phyloP scores from a whole-genome alignment of 2,113 vertebrate genomes.

The Nesoenas mayeri region DNA sequence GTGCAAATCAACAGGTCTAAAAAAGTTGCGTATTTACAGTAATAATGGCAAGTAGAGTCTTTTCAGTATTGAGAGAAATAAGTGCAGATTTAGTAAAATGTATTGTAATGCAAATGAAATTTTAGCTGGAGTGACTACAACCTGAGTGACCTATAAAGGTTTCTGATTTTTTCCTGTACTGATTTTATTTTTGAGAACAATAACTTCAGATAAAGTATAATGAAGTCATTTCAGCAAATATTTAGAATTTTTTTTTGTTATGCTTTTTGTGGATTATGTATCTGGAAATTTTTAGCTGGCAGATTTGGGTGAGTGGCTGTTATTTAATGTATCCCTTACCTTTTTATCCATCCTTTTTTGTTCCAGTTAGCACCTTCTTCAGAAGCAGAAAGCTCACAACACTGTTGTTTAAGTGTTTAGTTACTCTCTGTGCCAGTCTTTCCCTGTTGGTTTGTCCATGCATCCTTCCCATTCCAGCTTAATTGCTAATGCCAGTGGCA shows the following conservation, averaged over 20 bases:
- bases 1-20: not conserved
- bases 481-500: constrained; percentile 56
- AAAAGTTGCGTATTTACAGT: not conserved
- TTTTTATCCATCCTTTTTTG: not conserved
- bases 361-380: not conserved
- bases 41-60: not conserved
- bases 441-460: constrained; percentile 21
- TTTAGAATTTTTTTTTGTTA: not conserved
- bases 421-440: constrained; percentile 34
- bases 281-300: not conserved
- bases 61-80: not conserved
- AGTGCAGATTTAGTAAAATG: not conserved
- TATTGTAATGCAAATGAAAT: not conserved
- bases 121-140: not conserved
- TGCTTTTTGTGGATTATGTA: not conserved
- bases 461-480: constrained; percentile 46
- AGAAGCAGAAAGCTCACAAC: not conserved
- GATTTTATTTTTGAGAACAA: not conserved
- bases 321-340: not conserved
- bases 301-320: not conserved
- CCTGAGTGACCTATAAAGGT: not conserved
- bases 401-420: not conserved
- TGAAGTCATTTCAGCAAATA: not conserved
- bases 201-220: not conserved
- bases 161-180: not conserved